These are phyloP conservation scores for Petroica traversi DNA, from an alignment of 2,113 vertebrate species.

Conservation along the genomic window DNA sequence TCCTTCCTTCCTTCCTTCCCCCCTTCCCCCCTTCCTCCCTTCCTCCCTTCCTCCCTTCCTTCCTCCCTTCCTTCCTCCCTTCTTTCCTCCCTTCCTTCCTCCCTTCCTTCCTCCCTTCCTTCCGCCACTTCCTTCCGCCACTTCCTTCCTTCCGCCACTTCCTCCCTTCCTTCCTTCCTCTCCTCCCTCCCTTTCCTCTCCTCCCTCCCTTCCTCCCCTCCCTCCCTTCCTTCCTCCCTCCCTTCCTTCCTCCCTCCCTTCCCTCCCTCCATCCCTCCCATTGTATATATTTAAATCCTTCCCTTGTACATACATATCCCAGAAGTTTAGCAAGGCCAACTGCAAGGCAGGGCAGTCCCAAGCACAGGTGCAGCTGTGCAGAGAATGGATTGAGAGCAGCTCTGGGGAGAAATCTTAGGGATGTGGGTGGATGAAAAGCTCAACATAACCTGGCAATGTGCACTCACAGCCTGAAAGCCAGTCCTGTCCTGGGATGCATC, in stretches of 20 bases:
- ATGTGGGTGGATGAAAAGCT: background rate
- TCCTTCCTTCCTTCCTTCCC: too few species aligned
- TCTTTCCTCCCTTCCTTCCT: too few species aligned
- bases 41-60: too few species aligned
- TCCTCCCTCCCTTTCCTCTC: background rate
- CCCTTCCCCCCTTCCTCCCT: background rate
- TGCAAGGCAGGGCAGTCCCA: background rate
- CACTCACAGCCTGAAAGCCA: background rate
- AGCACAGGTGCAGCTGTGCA: background rate
- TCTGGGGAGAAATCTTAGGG: background rate
- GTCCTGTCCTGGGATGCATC: rapidly evolving
- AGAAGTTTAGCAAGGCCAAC: background rate
- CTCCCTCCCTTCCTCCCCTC: too few species aligned
- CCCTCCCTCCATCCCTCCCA: background rate
- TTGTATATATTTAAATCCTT: background rate
- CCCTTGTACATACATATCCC: background rate
- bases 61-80: too few species aligned
- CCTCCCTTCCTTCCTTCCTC: too few species aligned
- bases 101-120: too few species aligned
- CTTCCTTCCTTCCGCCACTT: rapidly evolving
- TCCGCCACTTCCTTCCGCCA: too few species aligned
- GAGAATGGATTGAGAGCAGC: background rate
- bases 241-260: too few species aligned
- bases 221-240: background rate
- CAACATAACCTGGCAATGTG: rapidly evolving